Conservation (phyloP, 2,888 invertebrate genomes). For the Cosmia trapezina region DNA sequence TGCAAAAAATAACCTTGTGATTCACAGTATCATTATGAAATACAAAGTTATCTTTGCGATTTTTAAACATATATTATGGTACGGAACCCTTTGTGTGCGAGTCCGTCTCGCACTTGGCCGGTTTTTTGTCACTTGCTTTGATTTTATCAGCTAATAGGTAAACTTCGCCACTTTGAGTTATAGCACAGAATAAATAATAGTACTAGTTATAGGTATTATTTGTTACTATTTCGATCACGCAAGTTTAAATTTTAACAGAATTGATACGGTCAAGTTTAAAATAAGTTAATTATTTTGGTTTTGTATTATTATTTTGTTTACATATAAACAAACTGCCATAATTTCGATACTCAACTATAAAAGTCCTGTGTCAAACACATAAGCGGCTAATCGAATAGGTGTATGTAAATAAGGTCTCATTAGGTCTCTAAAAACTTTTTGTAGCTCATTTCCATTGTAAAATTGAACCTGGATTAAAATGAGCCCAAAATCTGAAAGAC, state of each 20-base stretch:
- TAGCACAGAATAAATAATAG: too few species aligned
- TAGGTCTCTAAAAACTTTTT: slow-evolving; percentile 14
- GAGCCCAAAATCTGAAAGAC: slow-evolving; percentile 8
- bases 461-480: slow-evolving; percentile 13
- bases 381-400: background rate
- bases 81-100: too few species aligned
- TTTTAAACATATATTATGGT: too few species aligned
- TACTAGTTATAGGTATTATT: too few species aligned
- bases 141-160: slow-evolving; percentile 41
- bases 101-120: too few species aligned
- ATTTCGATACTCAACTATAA: slow-evolving; percentile 6
- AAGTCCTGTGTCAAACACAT: background rate
- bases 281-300: slow-evolving; percentile 15
- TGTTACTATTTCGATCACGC: slow-evolving; percentile 37
- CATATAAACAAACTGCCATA: slow-evolving; percentile 23
- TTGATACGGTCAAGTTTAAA: slow-evolving; percentile 28
- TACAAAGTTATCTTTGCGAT: too few species aligned
- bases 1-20: too few species aligned
- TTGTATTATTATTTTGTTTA: slow-evolving; percentile 11
- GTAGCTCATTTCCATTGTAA: slow-evolving; percentile 4
- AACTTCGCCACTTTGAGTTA: slow-evolving; percentile 37
- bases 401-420: slow-evolving; percentile 23
- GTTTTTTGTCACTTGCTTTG: slow-evolving; percentile 22
- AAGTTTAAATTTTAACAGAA: slow-evolving; percentile 36
- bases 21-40: too few species aligned